Base-by-base conservation (phyloP, 2,888 invertebrate genomes). In the Phaedon cochleariae region DNA sequence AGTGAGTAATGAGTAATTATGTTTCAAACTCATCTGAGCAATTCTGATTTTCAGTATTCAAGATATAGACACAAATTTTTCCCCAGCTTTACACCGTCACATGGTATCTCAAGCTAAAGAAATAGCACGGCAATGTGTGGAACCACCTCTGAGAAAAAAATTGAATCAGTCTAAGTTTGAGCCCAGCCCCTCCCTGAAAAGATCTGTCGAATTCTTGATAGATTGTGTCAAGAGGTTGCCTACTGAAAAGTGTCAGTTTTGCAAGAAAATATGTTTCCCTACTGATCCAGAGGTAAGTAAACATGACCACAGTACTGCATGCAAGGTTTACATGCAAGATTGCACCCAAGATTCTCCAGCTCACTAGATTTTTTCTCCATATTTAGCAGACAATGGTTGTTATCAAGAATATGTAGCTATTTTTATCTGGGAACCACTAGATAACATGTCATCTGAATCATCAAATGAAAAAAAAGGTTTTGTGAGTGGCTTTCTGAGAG, bases 61-160 rank as follows among this genome's bases (percentile, higher is more conserved):
- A 70, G 84, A 88, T 70, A 82, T 85, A 15, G 87, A 89, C 52
- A 87, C 89, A 54, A 92, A 91, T 82, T 89, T 92, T 73, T 90
- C 92, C 4, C 83, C 85, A 9, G 80, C 89, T 2, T 86, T 92
- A 68, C 84, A 84, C 68, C 82, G 87, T 0, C 90, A 88, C 78
- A 86, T 92, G 69, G 79, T 87, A 64, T 90, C 87, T 0, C 91
- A 92, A 80, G 87, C 89, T 0, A 86, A 85, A 53, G 92, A 92
- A 83, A 87, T 90, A 64, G 89, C 89, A 0, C 85, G 92, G 46
- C 86, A 85, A 77, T 91, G 91, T 81, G 88, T 90, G 0, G 90
- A 92, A 76, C 87, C 91, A 3, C 90, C 92, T 0, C 71, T 90
- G 5, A 88, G 86, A 67, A 85, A 85, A 61, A 84, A 85, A 65